Evolutionary conservation across 1,140 invertebrate species (phyloP).

Genomic region (Drosophila malerkotliana): DNA sequence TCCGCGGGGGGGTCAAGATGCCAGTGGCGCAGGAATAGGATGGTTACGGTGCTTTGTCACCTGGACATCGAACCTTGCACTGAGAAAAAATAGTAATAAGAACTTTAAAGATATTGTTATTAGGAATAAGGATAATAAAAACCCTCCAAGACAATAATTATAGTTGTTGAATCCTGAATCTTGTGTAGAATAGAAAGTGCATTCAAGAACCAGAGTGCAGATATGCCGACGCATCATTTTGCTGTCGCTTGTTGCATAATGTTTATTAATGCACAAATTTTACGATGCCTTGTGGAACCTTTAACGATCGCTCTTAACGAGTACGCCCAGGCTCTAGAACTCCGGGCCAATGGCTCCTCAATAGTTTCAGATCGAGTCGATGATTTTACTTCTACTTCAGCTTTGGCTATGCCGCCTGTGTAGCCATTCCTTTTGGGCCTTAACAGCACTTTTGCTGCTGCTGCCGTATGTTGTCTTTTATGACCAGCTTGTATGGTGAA

Average conservation of each 20-base stretch:
- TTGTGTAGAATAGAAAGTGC: constrained; percentile 7
- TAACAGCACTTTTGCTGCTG: constrained; percentile 45
- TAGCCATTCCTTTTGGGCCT: constrained; percentile 61
- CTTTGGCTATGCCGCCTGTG: constrained; percentile 5
- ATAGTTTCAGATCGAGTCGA: constrained; percentile 36
- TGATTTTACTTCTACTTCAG: background rate
- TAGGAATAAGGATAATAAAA: too few relatives aligned
- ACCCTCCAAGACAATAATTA: too few relatives aligned
- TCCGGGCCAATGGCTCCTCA: constrained; percentile 37
- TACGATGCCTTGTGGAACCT: constrained; percentile 58
- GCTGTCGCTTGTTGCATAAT: constrained; percentile 72
- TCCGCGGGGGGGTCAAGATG: constrained; percentile 58
- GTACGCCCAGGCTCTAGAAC: constrained; percentile 28
- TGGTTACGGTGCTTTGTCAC: constrained; percentile 42
- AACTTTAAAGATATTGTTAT: background rate
- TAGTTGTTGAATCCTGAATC: too few relatives aligned
- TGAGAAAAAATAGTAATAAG: background rate
- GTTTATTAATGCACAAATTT: constrained; percentile 79
- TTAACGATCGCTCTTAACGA: constrained; percentile 71
- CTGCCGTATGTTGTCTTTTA: constrained; percentile 31
- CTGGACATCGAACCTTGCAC: background rate
- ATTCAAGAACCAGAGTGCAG: constrained; percentile 11
- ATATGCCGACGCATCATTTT: constrained; percentile 51
- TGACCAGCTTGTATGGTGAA: constrained; percentile 40
- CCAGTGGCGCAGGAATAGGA: constrained; percentile 9